Evolutionary conservation across 2,113 vertebrate genomes (phyloP), one percentile per base, ranked within the genome.

Genomic region (Halichoerus grypus): DNA sequence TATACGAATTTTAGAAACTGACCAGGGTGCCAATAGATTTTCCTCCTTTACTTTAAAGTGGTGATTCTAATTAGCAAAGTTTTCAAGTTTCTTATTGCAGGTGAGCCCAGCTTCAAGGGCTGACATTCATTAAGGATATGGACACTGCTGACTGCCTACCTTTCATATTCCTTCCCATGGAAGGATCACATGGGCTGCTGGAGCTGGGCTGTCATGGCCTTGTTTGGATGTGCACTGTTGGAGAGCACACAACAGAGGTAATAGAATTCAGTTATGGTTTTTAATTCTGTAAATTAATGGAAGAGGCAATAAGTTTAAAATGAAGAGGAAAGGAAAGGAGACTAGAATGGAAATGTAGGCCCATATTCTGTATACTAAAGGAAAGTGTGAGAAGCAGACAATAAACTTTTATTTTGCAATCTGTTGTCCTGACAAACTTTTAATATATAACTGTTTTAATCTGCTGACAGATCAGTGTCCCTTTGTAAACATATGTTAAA

Each of bases 361-460:
- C 11, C 79, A 55, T 55, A 94, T 26, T 94, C 36, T 71, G 21
- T 11, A 93, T 96, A 92, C 89, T 61, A 96, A 96, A 77, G 72
- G 57, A 46, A 96, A 97, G 46, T 77, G 3, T 53, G 36, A 94
- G 13, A 85, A 63, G n/a, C n/a, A 74, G 55, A 98, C 98, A 96
- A 69, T 98, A 98, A 51, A 96, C 10, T 95, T 98, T 96, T 94
- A 98, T 84, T 98, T 97, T 97, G 28, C 36, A 97, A 94, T 92
- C 95, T 98, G 39, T 96, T 97, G 82, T 94, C 91, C 59, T 88
- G 97, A 89, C 92, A 90, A 97, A 84, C 94, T 95, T 96, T 94
- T 93, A 55, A 96, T 86, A 61, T 51, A 57, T 86, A 46, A 97
- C 95, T 72, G 4, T 97, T 98, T 95, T 71, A 28, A 1, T 59